phyloP scores from a whole-genome alignment of 1,140 invertebrate genomes.

The Trachelipus rathkii region DNA sequence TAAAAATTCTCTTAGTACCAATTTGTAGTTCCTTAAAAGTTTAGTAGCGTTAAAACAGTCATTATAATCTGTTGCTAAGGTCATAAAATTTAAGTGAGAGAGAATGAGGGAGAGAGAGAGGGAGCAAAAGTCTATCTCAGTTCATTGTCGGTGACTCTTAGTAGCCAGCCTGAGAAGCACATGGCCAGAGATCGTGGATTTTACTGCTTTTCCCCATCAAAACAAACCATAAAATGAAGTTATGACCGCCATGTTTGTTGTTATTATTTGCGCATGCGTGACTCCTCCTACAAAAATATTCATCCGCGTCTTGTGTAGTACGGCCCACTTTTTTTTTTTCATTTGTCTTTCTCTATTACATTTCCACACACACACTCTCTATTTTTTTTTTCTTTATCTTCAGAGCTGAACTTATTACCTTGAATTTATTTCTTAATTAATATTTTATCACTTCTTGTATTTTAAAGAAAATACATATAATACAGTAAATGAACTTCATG shows the following conservation, averaged over 20 bases:
- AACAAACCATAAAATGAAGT: conserved; percentile 48
- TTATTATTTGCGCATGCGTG: conserved; percentile 36
- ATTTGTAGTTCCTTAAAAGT: conserved; percentile 8
- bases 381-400: background rate
- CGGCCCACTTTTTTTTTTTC: background rate
- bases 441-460: too few relatives aligned
- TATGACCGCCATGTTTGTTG: conserved; percentile 45
- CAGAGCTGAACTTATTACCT: too few relatives aligned
- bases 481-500: too few relatives aligned
- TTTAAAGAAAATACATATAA: too few relatives aligned
- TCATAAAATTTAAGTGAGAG: conserved; percentile 4
- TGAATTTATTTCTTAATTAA: too few relatives aligned
- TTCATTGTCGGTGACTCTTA: conserved; percentile 7
- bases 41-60: conserved; percentile 10
- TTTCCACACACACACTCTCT: too few relatives aligned
- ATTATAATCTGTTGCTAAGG: conserved; percentile 13
- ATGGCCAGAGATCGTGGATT: conserved; percentile 42
- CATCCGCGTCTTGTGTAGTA: conserved; percentile 30
- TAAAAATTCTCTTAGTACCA: conserved; percentile 13
- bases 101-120: background rate
- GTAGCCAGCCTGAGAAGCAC: conserved; percentile 40
- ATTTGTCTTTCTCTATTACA: background rate
- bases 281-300: conserved; percentile 34
- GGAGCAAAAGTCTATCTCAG: background rate
- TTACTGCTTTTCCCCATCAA: conserved; percentile 44